phyloP scores from a whole-genome alignment of 2,113 vertebrate genomes.

The Todiramphus chloris region DNA sequence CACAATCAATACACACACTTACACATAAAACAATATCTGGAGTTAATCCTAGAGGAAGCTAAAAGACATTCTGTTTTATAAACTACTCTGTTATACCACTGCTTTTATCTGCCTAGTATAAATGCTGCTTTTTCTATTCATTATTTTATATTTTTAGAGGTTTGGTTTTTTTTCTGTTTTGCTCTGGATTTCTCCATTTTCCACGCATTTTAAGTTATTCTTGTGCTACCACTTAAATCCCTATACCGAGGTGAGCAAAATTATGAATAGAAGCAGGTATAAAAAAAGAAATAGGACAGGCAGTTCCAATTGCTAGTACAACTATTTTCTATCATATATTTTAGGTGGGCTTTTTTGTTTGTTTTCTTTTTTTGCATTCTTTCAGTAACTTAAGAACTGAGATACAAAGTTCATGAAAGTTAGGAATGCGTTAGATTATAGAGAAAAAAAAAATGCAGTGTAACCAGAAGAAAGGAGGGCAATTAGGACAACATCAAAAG shows the following conservation, averaged over 20 bases:
- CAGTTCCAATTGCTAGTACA: background rate
- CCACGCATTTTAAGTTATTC: conserved; percentile 42
- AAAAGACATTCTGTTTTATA: conserved; percentile 2
- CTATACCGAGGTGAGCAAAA: conserved; percentile 16
- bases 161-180: background rate
- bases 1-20: background rate
- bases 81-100: background rate
- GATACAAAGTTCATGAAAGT: conserved; percentile 46
- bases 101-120: background rate
- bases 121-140: conserved; percentile 13
- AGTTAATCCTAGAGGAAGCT: background rate
- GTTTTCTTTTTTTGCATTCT: background rate
- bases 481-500: conserved; percentile 33
- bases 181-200: background rate
- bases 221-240: conserved; percentile 36
- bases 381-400: conserved; percentile 41
- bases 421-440: conserved; percentile 25
- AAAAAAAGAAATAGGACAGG: conserved; percentile 12
- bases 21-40: background rate
- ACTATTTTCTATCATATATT: conserved; percentile 47
- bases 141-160: background rate
- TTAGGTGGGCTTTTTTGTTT: background rate
- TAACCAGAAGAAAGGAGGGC: background rate
- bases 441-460: background rate
- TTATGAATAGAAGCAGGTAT: conserved; percentile 8